Conservation (phyloP, 2,113 vertebrate genomes). For the Dascyllus trimaculatus region DNA sequence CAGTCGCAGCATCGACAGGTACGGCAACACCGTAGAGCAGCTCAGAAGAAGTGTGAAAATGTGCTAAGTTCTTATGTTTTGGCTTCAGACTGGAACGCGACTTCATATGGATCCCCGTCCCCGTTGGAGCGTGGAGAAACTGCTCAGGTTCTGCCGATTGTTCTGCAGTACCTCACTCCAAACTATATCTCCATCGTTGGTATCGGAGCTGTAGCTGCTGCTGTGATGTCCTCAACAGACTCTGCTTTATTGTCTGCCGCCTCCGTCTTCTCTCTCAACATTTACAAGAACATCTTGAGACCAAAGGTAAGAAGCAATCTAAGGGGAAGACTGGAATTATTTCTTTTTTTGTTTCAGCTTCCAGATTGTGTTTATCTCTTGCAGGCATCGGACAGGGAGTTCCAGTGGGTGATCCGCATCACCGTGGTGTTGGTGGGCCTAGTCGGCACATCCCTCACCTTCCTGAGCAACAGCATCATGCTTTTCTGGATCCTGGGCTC, state of each 20-base stretch:
- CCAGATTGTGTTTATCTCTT: neutral
- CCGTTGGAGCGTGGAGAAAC: slow-evolving; percentile 54
- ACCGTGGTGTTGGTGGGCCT: slow-evolving; percentile 82
- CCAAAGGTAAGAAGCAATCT: slow-evolving; percentile 25
- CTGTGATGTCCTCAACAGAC: slow-evolving; percentile 79
- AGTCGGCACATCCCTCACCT: slow-evolving; percentile 74
- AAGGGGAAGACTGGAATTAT: neutral
- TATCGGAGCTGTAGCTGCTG: slow-evolving; percentile 73
- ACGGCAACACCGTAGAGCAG: neutral
- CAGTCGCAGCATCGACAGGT: slow-evolving; percentile 86
- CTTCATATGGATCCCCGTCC: slow-evolving; percentile 48
- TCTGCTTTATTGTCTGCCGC: slow-evolving; percentile 73
- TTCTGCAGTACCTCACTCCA: slow-evolving; percentile 65
- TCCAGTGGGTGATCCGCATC: slow-evolving; percentile 83
- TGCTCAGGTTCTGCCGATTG: slow-evolving; percentile 59
- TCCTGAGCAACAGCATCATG: slow-evolving; percentile 79
- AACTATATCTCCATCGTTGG: slow-evolving; percentile 55
- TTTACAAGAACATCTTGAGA: slow-evolving; percentile 69
- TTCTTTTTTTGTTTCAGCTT: neutral
- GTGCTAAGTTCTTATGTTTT: neutral
- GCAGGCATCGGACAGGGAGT: slow-evolving; percentile 84
- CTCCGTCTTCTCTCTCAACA: slow-evolving; percentile 72
- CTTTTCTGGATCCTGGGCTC: slow-evolving; percentile 85
- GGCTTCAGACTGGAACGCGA: slow-evolving; percentile 71
- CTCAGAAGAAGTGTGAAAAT: neutral